Conservation (phyloP, 2,113 vertebrate genomes). For the Natator depressus region DNA sequence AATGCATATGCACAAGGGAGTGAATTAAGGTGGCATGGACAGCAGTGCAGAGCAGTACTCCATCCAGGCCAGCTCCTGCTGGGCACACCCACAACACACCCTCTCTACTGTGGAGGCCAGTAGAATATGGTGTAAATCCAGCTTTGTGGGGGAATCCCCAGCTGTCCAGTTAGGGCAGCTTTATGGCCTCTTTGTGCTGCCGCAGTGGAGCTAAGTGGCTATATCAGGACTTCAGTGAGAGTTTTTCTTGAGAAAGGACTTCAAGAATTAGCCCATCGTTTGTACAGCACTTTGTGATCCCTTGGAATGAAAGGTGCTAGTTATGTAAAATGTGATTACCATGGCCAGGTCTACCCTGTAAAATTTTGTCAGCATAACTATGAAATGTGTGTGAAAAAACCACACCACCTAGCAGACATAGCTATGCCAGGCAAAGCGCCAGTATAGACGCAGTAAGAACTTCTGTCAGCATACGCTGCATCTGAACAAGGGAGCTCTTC, state of each 20-base stretch:
- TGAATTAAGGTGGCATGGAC: neutral
- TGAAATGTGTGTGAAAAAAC: neutral
- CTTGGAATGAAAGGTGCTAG: neutral
- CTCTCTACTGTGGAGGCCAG: neutral
- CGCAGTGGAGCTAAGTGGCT: neutral
- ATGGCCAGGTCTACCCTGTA: neutral
- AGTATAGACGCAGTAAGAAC: neutral
- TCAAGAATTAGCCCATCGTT: neutral
- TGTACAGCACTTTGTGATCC: neutral
- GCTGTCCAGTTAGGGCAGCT: neutral
- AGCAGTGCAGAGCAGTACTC: neutral
- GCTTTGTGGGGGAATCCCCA: neutral
- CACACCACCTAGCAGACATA: neutral
- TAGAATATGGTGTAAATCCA: neutral
- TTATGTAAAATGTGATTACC: neutral
- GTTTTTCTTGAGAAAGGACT: neutral
- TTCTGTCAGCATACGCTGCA: neutral
- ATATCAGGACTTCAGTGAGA: neutral
- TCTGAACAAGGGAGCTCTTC: neutral
- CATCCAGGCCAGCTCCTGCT: neutral
- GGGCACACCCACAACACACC: accelerated
- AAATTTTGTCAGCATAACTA: neutral
- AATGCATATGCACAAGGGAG: accelerated
- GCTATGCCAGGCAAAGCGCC: neutral
- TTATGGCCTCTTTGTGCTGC: neutral